Evolutionary conservation across 2,888 invertebrate genomes (phyloP).

Genomic region (Hypena proboscidalis): DNA sequence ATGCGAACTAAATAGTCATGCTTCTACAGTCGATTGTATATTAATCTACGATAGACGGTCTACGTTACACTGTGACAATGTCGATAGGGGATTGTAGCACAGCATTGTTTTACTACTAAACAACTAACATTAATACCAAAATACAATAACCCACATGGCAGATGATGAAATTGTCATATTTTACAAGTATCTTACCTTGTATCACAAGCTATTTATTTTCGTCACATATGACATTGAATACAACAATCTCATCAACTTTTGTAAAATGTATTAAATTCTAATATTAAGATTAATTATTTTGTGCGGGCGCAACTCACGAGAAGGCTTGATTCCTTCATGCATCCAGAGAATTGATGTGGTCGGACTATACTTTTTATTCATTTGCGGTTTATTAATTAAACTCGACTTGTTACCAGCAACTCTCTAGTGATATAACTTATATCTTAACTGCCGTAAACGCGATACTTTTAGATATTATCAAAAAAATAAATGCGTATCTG

Average conservation of each 20-base stretch:
- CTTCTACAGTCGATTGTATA: slow-evolving; percentile 46
- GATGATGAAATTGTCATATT: slow-evolving; percentile 4
- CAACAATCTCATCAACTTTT: slow-evolving; percentile 10
- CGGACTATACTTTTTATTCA: no score
- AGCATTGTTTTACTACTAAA: slow-evolving; percentile 63
- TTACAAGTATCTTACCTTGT: no score
- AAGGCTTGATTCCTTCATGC: no score
- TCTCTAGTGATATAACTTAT: neutral
- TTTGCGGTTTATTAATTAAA: no score
- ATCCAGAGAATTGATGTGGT: no score
- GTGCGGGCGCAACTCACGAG: no score
- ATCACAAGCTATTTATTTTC: no score
- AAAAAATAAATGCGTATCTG: no score
- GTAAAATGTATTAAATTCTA: no score
- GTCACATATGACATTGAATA: neutral
- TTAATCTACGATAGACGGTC: slow-evolving; percentile 49
- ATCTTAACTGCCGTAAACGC: neutral
- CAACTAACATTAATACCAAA: slow-evolving; percentile 30
- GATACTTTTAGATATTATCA: neutral
- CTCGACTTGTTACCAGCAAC: no score
- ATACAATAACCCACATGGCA: slow-evolving; percentile 17
- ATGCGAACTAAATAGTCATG: slow-evolving; percentile 54
- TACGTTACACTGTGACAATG: slow-evolving; percentile 38
- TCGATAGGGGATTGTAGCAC: slow-evolving; percentile 66
- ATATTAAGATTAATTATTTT: no score